Evolutionary conservation across 53 echinoderm and acorn worm genomes (phyloP).

Genomic region (Actinopyga echinites): DNA sequence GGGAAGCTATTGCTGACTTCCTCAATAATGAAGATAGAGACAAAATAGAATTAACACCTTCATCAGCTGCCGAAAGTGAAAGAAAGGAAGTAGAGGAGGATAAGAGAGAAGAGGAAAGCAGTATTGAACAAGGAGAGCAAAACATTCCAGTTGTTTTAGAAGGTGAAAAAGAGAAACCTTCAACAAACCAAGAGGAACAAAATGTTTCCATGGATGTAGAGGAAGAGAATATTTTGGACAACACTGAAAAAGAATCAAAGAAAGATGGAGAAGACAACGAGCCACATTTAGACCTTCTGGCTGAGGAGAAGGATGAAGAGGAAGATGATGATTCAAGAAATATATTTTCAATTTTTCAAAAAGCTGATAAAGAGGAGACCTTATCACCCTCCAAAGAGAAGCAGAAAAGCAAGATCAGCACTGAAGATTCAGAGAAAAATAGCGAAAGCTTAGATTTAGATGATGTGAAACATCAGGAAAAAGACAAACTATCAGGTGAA

Average conservation of each 20-base stretch:
- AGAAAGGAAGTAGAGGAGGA: background rate
- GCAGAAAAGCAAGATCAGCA: background rate
- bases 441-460: background rate
- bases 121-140: background rate
- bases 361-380: background rate
- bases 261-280: background rate
- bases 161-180: background rate
- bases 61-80: no score
- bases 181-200: background rate
- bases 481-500: background rate
- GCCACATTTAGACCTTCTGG: background rate
- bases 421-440: background rate
- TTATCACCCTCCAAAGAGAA: background rate
- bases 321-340: constrained; percentile 18
- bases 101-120: background rate
- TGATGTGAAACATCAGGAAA: background rate
- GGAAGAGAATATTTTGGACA: background rate
- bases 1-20: background rate
- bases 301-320: background rate
- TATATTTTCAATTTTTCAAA: constrained; percentile 20
- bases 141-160: background rate
- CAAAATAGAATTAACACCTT: background rate
- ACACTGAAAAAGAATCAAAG: background rate
- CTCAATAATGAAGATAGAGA: background rate
- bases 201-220: background rate